Evolutionary conservation across 2,888 invertebrate genomes (phyloP).

Genomic region (Athalia circularis): DNA sequence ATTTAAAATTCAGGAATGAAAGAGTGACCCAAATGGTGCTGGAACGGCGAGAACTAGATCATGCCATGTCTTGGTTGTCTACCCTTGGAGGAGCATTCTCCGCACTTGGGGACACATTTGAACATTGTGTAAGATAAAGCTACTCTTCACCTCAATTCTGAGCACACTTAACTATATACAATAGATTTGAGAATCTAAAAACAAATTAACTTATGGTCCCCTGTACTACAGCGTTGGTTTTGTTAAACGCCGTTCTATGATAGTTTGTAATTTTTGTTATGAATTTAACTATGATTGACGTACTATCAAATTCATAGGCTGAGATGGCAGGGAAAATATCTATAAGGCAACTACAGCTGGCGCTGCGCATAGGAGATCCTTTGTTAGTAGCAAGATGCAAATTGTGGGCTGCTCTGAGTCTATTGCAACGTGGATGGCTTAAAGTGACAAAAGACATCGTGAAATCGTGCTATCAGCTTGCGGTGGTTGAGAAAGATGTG

Average conservation of each 20-base stretch:
- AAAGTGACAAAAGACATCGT: constrained; percentile 80
- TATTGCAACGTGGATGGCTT: constrained; percentile 87
- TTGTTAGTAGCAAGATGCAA: constrained; percentile 87
- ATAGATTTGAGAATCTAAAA: too few relatives aligned
- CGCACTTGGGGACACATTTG: constrained; percentile 92
- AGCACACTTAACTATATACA: background rate
- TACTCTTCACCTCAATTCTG: background rate
- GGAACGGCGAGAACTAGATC: constrained; percentile 86
- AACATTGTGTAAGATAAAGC: constrained; percentile 81
- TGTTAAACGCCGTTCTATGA: background rate
- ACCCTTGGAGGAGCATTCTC: constrained; percentile 98
- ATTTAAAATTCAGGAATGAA: constrained; percentile 73
- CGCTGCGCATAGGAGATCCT: constrained; percentile 88
- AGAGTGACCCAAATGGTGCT: constrained; percentile 75
- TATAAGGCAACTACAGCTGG: constrained; percentile 86
- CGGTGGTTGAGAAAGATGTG: constrained; percentile 76
- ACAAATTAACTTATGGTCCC: too few relatives aligned
- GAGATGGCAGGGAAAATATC: constrained; percentile 93
- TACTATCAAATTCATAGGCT: constrained; percentile 79
- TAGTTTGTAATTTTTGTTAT: background rate
- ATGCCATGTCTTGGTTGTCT: constrained; percentile 95
- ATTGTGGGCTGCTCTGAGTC: constrained; percentile 90
- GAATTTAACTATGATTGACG: constrained; percentile 35
- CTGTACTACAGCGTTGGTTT: too few relatives aligned
- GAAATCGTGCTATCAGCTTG: constrained; percentile 75